Percentiles rank a stretch among this genome's conserved stretches.
Conservation (phyloP, 2,113 vertebrate species). For the Chionomys nivalis region DNA sequence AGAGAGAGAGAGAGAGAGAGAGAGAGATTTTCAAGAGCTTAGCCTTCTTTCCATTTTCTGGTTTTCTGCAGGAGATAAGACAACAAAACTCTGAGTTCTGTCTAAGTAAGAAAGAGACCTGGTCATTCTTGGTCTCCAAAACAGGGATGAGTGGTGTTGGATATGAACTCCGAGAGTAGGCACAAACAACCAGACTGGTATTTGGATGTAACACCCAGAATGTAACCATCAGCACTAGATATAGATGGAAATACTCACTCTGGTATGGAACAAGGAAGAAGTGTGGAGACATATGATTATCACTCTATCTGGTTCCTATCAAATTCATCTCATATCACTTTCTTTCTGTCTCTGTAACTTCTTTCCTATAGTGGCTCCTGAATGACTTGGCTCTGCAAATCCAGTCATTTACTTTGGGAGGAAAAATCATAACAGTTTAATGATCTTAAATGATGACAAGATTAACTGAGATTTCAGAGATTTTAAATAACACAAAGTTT, state of each 20-base stretch:
- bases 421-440: slow-evolving; percentile 25
- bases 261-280: not conserved
- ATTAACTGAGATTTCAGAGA: not conserved
- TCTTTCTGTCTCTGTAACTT: not conserved
- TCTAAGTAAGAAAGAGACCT: not conserved
- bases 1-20: not conserved
- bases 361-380: not conserved
- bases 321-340: not conserved
- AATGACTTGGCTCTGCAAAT: not conserved
- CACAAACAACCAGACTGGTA: not conserved
- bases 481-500: not conserved
- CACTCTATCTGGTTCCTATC: not conserved
- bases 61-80: not conserved
- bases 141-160: not conserved
- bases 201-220: not conserved
- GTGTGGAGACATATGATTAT: not conserved
- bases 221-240: not conserved
- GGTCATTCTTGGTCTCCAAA: not conserved
- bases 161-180: not conserved
- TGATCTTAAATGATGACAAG: not conserved
- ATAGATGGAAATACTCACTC: not conserved
- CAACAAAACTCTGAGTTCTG: not conserved
- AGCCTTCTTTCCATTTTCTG: not conserved
- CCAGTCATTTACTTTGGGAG: not conserved
- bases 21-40: not conserved